phyloP scores from a whole-genome alignment of 2,113 vertebrate species.

The Hipposideros armiger region DNA sequence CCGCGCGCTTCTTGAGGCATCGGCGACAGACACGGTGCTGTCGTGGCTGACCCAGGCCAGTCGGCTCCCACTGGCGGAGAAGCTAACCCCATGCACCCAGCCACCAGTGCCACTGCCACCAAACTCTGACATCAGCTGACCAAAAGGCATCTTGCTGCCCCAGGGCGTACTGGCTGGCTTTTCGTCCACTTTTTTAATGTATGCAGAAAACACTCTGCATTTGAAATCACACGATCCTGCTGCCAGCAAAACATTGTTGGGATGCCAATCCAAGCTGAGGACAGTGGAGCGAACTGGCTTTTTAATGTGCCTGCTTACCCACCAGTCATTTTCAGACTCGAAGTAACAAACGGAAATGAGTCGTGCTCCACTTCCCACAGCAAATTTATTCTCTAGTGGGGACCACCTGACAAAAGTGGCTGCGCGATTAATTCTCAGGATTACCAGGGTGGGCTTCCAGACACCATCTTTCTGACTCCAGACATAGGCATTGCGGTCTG shows the following conservation, averaged over 20 bases:
- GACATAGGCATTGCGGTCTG: slow-evolving; percentile 98
- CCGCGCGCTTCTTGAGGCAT: slow-evolving; percentile 96
- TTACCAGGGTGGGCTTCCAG: slow-evolving; percentile 99
- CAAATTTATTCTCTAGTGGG: slow-evolving; percentile 99
- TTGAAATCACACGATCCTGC: slow-evolving; percentile 99
- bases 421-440: slow-evolving; percentile 98
- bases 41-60: slow-evolving; percentile 99
- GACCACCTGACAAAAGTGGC: slow-evolving; percentile 99
- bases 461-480: slow-evolving; percentile 99
- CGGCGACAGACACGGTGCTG: slow-evolving; percentile 97
- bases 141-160: slow-evolving; percentile 99
- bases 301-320: slow-evolving; percentile 99
- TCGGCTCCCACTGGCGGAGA: slow-evolving; percentile 96
- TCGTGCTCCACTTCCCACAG: slow-evolving; percentile 97
- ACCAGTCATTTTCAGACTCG: slow-evolving; percentile 99
- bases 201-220: slow-evolving; percentile 99
- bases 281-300: slow-evolving; percentile 99
- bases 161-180: slow-evolving; percentile 98
- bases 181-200: slow-evolving; percentile 99
- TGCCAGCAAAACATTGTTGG: slow-evolving; percentile 98
- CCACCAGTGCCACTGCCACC: slow-evolving; percentile 96
- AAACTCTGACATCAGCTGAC: slow-evolving; percentile 97
- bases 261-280: slow-evolving; percentile 99
- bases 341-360: slow-evolving; percentile 99
- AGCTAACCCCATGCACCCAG: slow-evolving; percentile 98